Evolutionary conservation across 1,140 invertebrate genomes (phyloP).

Genomic region (Euborellia annulipes): DNA sequence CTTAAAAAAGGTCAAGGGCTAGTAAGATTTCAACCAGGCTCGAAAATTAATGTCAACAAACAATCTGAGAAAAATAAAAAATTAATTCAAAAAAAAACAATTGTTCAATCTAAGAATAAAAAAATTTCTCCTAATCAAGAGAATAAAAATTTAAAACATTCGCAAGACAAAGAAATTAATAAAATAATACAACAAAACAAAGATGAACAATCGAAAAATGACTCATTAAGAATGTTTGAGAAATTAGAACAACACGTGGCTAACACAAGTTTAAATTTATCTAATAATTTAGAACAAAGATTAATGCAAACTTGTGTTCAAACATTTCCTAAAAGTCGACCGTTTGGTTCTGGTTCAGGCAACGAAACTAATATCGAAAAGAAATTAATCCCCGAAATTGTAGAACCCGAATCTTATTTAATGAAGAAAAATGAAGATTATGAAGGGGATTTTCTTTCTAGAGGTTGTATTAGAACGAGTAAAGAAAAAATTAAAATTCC

Average conservation of each 20-base stretch:
- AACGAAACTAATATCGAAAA: too few species aligned
- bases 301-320: too few species aligned
- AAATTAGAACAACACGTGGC: neutral
- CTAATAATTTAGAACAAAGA: too few species aligned
- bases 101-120: too few species aligned
- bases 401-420: too few species aligned
- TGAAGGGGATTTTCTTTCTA: too few species aligned
- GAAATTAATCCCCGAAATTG: too few species aligned
- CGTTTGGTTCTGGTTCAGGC: too few species aligned
- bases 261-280: neutral
- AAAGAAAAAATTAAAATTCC: too few species aligned
- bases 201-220: constrained; percentile 2
- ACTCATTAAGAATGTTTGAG: constrained; percentile 1
- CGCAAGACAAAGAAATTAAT: neutral
- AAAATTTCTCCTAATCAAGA: neutral
- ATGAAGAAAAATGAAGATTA: too few species aligned
- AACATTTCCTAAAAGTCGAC: too few species aligned
- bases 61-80: neutral
- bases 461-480: too few species aligned
- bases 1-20: constrained; percentile 9
- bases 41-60: constrained; percentile 2
- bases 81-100: neutral
- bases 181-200: neutral
- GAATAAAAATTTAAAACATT: neutral
- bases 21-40: constrained; percentile 4